These are phyloP conservation scores for Alentia gelatinosa DNA, from an alignment of 2,888 invertebrate species.

Conservation along the genomic window DNA sequence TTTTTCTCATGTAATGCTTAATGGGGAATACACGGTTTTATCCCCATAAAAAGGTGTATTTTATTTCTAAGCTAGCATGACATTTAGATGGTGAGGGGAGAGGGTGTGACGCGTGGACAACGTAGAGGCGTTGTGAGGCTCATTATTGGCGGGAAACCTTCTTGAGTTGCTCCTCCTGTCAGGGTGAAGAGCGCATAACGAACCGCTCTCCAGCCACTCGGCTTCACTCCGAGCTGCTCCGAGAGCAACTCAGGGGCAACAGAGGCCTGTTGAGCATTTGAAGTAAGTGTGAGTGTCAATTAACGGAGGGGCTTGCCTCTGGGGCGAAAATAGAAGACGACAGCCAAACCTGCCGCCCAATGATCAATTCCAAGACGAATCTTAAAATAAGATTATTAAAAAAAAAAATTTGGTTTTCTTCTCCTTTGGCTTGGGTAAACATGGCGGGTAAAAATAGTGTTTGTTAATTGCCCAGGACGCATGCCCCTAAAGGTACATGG, in stretches of 20 bases:
- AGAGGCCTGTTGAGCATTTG: neutral
- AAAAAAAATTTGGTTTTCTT: too few species aligned
- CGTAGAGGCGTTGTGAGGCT: neutral
- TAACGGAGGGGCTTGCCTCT: neutral
- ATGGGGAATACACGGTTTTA: too few species aligned
- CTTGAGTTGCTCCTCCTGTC: neutral
- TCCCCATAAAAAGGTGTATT: too few species aligned
- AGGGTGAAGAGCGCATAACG: neutral
- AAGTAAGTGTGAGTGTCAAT: constrained; percentile 4
- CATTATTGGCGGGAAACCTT: neutral
- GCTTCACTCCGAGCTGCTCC: neutral
- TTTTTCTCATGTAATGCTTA: neutral
- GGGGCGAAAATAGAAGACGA: neutral
- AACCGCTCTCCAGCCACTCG: neutral
- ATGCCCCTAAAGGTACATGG: neutral
- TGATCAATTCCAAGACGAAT: neutral
- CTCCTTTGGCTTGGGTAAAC: neutral
- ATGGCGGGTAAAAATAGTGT: neutral
- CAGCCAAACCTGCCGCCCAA: neutral
- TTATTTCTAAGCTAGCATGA: neutral
- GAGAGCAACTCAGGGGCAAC: too few species aligned
- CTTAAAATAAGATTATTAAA: neutral
- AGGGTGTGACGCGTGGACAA: neutral
- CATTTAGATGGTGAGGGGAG: neutral
- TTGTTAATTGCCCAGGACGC: neutral